Conservation (phyloP, 1,140 invertebrate species). For the Colletes latitarsis region DNA sequence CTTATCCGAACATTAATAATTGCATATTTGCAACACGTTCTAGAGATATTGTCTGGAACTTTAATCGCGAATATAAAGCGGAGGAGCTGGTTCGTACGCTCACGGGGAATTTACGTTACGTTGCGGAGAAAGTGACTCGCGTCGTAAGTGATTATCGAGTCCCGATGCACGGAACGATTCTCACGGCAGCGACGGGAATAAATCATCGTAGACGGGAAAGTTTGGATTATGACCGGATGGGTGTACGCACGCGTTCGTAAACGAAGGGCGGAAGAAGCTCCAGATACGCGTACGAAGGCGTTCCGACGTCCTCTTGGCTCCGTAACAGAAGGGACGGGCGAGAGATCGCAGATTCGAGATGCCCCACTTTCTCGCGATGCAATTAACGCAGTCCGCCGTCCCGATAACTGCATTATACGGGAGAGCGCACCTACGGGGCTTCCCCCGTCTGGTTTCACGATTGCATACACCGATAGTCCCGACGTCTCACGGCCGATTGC, state of each 20-base stretch:
- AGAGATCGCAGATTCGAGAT: constrained; percentile 51
- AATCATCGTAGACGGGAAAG: constrained; percentile 1
- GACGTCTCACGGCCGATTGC: constrained; percentile 39
- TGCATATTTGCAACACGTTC: too few species aligned
- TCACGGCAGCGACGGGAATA: constrained; percentile 42
- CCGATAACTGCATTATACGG: constrained; percentile 67
- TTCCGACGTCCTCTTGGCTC: constrained; percentile 7
- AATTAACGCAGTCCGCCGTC: constrained; percentile 51
- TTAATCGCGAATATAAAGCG: neutral
- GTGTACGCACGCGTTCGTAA: too few species aligned
- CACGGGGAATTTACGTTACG: constrained; percentile 42
- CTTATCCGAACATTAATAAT: too few species aligned
- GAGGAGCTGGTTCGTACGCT: constrained; percentile 9
- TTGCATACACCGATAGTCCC: constrained; percentile 51
- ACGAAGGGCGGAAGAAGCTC: constrained; percentile 2
- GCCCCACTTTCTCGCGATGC: constrained; percentile 59
- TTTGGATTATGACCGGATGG: too few species aligned
- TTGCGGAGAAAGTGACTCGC: constrained; percentile 48
- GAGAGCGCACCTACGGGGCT: constrained; percentile 41
- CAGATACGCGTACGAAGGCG: constrained; percentile 17
- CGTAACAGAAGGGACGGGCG: constrained; percentile 29
- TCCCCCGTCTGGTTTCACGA: constrained; percentile 56
- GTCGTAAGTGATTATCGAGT: constrained; percentile 26
- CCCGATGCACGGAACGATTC: constrained; percentile 42
- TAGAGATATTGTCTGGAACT: too few species aligned